phyloP scores from a whole-genome alignment of 2,113 vertebrate genomes.

The Cyphomyrus plagiostoma region DNA sequence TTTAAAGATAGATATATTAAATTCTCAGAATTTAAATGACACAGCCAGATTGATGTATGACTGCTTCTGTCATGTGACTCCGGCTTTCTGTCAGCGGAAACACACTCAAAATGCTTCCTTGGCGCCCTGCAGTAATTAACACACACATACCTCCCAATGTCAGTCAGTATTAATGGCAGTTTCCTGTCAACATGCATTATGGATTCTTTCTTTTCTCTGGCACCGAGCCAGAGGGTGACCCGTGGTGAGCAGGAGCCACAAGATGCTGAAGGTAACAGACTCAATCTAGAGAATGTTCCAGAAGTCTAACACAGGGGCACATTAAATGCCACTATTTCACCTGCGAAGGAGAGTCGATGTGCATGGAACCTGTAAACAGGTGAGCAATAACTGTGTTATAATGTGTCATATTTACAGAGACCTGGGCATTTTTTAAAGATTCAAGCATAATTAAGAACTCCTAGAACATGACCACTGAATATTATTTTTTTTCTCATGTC shows the following conservation, averaged over 20 bases:
- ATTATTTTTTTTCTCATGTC: background rate
- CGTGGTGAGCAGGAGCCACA: background rate
- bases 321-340: background rate
- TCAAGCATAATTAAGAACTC: background rate
- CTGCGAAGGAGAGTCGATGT: background rate
- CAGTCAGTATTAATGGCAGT: slow-evolving; percentile 1
- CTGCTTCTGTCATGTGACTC: background rate
- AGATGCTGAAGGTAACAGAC: background rate
- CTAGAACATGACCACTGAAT: background rate
- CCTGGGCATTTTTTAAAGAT: background rate
- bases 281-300: background rate
- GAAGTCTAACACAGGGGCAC: background rate
- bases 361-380: background rate
- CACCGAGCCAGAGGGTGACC: background rate
- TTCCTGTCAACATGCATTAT: background rate
- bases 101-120: background rate
- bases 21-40: slow-evolving; percentile 1
- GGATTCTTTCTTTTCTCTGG: background rate
- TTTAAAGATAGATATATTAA: background rate
- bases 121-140: background rate
- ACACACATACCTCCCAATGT: background rate
- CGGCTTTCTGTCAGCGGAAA: background rate
- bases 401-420: background rate
- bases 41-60: background rate
- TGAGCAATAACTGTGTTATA: background rate